Base-by-base conservation (phyloP, 2,113 vertebrate species). In the Aepyceros melampus region DNA sequence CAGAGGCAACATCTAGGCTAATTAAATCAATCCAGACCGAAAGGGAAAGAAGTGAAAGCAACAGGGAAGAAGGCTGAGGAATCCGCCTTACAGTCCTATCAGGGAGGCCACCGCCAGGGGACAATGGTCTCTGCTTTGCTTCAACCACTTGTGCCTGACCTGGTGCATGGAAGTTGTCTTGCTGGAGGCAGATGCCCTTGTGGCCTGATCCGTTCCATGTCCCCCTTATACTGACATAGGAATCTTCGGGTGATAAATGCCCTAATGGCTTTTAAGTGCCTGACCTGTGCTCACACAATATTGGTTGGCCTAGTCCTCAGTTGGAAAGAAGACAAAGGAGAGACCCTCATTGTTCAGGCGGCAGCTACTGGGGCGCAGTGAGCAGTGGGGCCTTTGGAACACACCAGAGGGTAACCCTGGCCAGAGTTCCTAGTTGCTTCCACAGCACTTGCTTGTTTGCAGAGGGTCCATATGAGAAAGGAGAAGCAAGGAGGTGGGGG, bases 271-370 rank as follows among this genome's bases (percentile, higher is more conserved):
- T 67, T n/a, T 36, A 67, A 67, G 64, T 19, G 33, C 8, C 33
- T 67, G 33, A 36, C 16, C 33, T 5, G 4, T 67, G 31, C 60
- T 14, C 31, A 64, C 60, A 8, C 31, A 15, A 64, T 64, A 64
- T 64, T 33, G 31, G 31, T 16, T 33, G 31, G 60, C 60, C 31
- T 64, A 64, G 31, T 64, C 31, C 31, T 33, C 60, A 64, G 60
- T 33, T 16, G 60, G 60, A 64, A 62, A 16, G 31, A 64, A 64
- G 60, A 64, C 31, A 64, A 64, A 64, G 31, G 60, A 33, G 60
- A 64, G 60, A 16, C 31, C 60, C 60, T 64, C 60, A 64, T 31
- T 15, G 0, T 64, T 33, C 6, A 0, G 31, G 60, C 0, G 1
- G 60, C 15, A 64, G 60, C 31, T 64, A 16, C 60, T 33, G 60